Base-by-base conservation (phyloP, 1,140 invertebrate genomes). In the Sarcophaga peregrina region DNA sequence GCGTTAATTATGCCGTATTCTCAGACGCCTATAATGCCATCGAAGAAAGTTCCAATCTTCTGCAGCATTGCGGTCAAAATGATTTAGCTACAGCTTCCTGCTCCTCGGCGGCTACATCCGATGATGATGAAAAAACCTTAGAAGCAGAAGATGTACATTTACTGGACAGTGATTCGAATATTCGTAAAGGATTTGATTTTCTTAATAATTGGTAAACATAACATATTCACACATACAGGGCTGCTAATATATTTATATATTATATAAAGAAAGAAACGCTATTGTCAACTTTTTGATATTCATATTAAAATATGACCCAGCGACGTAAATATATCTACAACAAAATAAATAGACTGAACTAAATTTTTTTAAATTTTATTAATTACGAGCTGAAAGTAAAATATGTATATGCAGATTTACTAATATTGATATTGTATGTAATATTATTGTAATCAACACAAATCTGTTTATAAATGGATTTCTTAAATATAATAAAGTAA, bases 161-260 rank as follows among this genome's bases (percentile, higher is more conserved):
- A 10, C 81, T 83, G 20, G 80, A 82, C 15, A 74, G 74, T 8
- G 72, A 75, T 80, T 52, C 20, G 8, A 75, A 80, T 50, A 62
- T 83, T 37, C 58, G 78, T 3, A 83, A 83, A 45, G 80, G 80
- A 46, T 83, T 81, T 62, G 83, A 83, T 58, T 83, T 83, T 76
- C 80, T 83, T 46, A 81, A 82, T 82, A 83, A 83, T 83, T 83
- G 83, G 83, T 37, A 37, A 37, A 37, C 25, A 37, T 37, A 37
- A 37, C 25, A 37, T 37, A 37, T 37, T 37, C 25, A 37, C 25
- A 37, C 25, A 37, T 37, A 37, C 25, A n/a, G 25, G 25, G 25
- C 25, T 37, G 25, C 25, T 37, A 37, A 37, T 37, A 37, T 37
- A 37, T 37, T 37, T 37, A 37, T 4, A 37, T 37, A 37, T 37